Evolutionary conservation across 1,140 invertebrate genomes (phyloP).

Genomic region (Temnothorax curvispinosus): DNA sequence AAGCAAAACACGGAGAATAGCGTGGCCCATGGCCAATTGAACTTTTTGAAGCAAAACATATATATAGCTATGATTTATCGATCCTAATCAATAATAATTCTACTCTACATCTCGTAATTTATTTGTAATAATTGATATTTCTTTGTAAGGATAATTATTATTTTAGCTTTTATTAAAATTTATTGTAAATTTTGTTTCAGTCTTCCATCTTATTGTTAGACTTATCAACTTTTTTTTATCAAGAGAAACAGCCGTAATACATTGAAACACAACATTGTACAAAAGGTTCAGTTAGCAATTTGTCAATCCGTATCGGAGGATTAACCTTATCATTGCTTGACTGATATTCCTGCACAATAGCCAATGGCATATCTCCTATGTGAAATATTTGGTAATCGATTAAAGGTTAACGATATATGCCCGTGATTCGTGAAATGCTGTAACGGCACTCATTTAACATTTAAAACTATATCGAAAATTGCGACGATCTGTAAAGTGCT

Average conservation of each 20-base stretch:
- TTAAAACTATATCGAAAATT: conserved; percentile 2
- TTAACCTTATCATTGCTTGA: conserved; percentile 10
- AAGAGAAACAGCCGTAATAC: neutral
- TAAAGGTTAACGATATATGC: neutral
- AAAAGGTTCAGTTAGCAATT: neutral
- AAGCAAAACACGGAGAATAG: neutral
- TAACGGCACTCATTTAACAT: neutral
- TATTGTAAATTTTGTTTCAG: neutral
- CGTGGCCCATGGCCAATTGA: neutral
- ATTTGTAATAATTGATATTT: neutral
- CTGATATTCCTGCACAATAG: neutral
- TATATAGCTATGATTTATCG: neutral
- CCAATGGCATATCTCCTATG: conserved; percentile 6
- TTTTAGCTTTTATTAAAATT: neutral
- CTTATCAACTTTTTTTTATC: neutral
- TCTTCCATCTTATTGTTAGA: neutral
- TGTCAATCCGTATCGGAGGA: neutral
- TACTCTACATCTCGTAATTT: neutral
- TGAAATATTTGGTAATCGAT: conserved; percentile 37
- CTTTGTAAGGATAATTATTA: neutral
- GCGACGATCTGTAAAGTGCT: neutral
- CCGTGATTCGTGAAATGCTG: neutral
- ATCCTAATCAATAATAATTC: neutral
- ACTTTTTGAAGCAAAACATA: neutral
- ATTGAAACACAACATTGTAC: neutral